These are phyloP conservation scores for Phytoseiulus persimilis DNA, from an alignment of 2,888 invertebrate genomes.

Conservation along the genomic window DNA sequence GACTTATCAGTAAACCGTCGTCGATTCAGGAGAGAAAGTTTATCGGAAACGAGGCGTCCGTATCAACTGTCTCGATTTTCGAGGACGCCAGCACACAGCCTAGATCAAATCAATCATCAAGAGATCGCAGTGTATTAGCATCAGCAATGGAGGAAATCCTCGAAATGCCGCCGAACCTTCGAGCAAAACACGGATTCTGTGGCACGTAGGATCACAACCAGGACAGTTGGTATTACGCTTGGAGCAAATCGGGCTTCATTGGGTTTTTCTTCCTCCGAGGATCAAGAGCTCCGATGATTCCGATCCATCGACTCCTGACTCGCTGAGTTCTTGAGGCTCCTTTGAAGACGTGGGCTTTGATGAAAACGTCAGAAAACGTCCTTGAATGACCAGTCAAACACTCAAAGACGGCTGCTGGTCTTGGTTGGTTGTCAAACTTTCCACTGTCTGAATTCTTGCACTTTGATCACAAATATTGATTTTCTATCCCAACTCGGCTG, in stretches of 20 bases:
- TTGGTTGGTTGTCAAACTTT: neutral
- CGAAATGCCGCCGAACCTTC: no score
- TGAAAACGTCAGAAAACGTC: neutral
- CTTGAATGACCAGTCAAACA: neutral
- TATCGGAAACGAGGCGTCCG: no score
- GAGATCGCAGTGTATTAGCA: no score
- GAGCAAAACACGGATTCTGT: no score
- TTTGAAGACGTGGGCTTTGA: neutral
- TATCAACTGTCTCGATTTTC: no score
- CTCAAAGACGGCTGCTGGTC: neutral
- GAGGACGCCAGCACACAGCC: no score
- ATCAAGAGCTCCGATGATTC: neutral
- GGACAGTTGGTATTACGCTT: neutral
- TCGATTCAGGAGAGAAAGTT: neutral
- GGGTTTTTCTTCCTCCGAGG: neutral
- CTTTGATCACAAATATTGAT: neutral
- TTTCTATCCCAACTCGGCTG: neutral
- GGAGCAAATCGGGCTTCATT: neutral
- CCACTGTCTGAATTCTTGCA: neutral
- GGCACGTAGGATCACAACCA: neutral
- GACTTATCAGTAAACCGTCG: neutral
- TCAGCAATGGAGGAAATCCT: no score
- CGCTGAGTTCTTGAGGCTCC: neutral
- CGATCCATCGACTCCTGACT: neutral
- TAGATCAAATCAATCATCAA: no score